Evolutionary conservation across 2,113 vertebrate species (phyloP), one percentile per base, ranked within the genome.

Genomic region (Oxyruncus cristatus): DNA sequence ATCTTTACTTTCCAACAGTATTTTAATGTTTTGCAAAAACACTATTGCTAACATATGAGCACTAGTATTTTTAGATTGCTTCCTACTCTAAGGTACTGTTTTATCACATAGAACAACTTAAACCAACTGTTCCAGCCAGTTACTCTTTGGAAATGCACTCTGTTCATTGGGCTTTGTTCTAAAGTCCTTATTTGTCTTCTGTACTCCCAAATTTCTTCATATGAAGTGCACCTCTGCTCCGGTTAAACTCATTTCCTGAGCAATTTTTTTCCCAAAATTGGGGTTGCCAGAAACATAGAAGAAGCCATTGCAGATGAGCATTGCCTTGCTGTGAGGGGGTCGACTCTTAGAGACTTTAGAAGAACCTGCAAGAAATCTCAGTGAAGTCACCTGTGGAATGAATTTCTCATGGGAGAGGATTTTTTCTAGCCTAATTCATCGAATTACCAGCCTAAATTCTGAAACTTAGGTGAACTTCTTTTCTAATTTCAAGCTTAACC

Each of bases 51-150:
- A 63, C 50, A 74, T 80, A 94, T 28, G 92, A 93, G 80, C 77
- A 52, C 22, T 65, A 92, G 42, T 93, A 92, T 90, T 86, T 94
- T 94, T 88, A 94, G 85, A 86, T 85, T 18, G 1, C 72, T 73
- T 93, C 78, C 85, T 94, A 79, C 78, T 93, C 82, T 67, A 65
- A 80, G 35, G 39, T 92, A 55, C 53, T 67, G 50, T 92, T 95
- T 80, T 74, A 92, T 88, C 85, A 66, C 87, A 88, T 24, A 67
- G 55, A 88, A 74, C 28, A 77, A 77, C 35, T 92, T 50, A 92
- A 92, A 92, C 78, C 88, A 95, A 93, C 92, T 93, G 85, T 88
- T 93, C 89, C 35, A 95, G 55, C 39, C 79, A 84, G 88, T 78
- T 88, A 71, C 75, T 3, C 2, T 84, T 96, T 93, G 73, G 72